Percentiles rank a stretch among this genome's conserved stretches.
These are phyloP conservation scores for Atta colombica DNA, from an alignment of 1,140 invertebrate species.

Conservation along the genomic window DNA sequence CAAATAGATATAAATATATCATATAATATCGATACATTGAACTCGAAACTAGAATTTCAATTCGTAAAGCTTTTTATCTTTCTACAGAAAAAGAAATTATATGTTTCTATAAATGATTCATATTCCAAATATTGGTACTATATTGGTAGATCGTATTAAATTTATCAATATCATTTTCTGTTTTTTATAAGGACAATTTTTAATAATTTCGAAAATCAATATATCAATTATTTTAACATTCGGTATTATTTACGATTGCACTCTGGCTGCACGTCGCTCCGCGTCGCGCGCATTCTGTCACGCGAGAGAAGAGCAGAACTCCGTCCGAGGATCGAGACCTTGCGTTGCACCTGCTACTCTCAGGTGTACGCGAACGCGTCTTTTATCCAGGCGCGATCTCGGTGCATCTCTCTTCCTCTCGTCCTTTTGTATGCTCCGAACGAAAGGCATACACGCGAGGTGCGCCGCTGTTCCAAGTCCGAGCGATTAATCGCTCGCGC, in stretches of 20 bases:
- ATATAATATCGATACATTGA: not conserved
- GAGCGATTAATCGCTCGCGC: constrained; percentile 38
- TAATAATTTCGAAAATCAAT: not conserved
- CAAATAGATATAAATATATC: not conserved
- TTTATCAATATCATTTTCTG: not conserved
- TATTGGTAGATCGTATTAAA: not conserved
- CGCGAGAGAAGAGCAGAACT: constrained; percentile 56
- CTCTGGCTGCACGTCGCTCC: constrained; percentile 26
- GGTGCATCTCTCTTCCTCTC: constrained; percentile 64
- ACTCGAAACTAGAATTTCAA: not conserved
- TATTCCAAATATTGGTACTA: not conserved
- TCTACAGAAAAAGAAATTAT: not conserved
- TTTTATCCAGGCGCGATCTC: constrained; percentile 72
- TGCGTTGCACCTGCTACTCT: constrained; percentile 78
- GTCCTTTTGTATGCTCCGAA: constrained; percentile 40
- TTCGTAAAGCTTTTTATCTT: not conserved
- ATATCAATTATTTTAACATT: not conserved
- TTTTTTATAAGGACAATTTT: not conserved
- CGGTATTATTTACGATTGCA: not conserved
- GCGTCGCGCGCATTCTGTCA: constrained; percentile 24
- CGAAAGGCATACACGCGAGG: not conserved
- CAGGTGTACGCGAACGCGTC: constrained; percentile 72
- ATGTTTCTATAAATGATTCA: not conserved
- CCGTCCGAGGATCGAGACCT: constrained; percentile 70
- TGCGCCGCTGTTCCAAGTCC: not conserved